phyloP scores from a whole-genome alignment of 2,113 vertebrate species.

The Astatotilapia flaviijosephi region DNA sequence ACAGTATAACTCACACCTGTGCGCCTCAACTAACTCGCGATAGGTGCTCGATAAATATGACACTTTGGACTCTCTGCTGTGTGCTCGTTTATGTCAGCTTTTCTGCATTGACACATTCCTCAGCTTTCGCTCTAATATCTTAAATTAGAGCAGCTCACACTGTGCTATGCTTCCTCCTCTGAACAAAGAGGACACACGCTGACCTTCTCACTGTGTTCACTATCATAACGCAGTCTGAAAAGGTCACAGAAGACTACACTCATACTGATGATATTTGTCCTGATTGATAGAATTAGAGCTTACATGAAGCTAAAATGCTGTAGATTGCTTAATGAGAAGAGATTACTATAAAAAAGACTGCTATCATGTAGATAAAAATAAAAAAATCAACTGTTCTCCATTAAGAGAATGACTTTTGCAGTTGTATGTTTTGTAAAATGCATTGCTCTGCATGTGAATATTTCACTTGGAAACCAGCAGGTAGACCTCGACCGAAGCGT shows the following conservation, averaged over 20 bases:
- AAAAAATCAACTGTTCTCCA: not conserved
- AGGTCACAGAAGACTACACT: constrained; percentile 51
- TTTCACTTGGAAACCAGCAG: not conserved
- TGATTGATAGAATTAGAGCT: constrained; percentile 29
- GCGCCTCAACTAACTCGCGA: not conserved
- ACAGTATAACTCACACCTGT: not conserved
- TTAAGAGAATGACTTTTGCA: not conserved
- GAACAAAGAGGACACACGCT: constrained; percentile 13
- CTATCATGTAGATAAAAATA: not conserved
- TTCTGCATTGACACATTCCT: not conserved
- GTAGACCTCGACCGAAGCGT: not conserved
- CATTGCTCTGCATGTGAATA: not conserved
- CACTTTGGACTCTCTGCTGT: not conserved
- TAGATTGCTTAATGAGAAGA: not conserved
- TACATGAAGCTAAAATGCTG: not conserved
- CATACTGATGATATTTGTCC: constrained; percentile 48
- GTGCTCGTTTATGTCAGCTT: not conserved
- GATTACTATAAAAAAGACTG: not conserved
- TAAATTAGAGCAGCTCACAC: constrained; percentile 6
- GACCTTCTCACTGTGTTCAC: constrained; percentile 59
- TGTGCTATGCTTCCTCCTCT: not conserved
- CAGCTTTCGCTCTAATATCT: not conserved
- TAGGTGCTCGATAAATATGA: not conserved
- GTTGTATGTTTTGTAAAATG: not conserved
- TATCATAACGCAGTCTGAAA: constrained; percentile 60